phyloP scores from a whole-genome alignment of 2,113 vertebrate genomes.

The Collichthys lucidus region DNA sequence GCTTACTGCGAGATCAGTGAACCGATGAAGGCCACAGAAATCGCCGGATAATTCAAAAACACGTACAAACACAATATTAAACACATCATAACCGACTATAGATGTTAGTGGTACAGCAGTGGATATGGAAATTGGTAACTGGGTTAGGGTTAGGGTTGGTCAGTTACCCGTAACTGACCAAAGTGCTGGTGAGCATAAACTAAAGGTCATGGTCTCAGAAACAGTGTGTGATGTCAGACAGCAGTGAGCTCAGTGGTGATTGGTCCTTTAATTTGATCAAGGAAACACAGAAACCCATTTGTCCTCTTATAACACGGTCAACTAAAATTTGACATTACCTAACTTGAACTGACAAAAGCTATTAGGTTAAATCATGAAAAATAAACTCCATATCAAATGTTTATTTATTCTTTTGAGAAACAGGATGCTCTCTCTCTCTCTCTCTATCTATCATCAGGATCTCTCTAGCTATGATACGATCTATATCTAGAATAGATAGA shows the following conservation, averaged over 20 bases:
- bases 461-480: too few relatives aligned
- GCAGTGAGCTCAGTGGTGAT: background rate
- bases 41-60: background rate
- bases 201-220: background rate
- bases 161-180: too few relatives aligned
- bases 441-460: background rate
- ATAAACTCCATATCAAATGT: background rate
- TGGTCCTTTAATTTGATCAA: background rate
- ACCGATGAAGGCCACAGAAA: background rate
- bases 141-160: too few relatives aligned
- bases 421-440: background rate
- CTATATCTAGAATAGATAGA: too few relatives aligned
- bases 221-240: background rate
- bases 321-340: background rate
- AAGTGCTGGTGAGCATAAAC: background rate
- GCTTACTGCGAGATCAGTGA: constrained; percentile 1
- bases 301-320: background rate
- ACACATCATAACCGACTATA: background rate
- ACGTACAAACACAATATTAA: background rate
- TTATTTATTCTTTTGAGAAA: background rate
- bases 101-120: background rate
- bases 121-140: background rate
- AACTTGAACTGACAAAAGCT: background rate
- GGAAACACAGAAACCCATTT: background rate
- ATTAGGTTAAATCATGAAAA: background rate